Evolutionary conservation across 2,797 vertebrate genomes (phyloP).

Genomic region (Micrastur ruficollis): DNA sequence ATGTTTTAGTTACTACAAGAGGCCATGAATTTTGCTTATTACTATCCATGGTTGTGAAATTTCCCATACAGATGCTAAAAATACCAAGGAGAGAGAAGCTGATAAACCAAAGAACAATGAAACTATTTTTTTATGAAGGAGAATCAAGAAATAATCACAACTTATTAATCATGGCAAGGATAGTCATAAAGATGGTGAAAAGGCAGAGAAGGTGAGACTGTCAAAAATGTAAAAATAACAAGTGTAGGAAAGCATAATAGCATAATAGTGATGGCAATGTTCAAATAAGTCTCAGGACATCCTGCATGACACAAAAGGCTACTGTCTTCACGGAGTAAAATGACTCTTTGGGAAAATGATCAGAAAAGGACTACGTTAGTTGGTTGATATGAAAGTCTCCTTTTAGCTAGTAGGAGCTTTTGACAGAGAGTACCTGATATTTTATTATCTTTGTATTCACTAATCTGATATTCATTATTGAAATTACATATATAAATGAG

Average conservation of each 20-base stretch:
- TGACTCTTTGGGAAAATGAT: background rate
- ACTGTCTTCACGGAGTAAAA: background rate
- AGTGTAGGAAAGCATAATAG: background rate
- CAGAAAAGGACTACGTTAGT: background rate
- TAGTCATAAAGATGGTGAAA: background rate
- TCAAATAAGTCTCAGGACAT: background rate
- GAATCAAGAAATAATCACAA: background rate
- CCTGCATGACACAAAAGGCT: background rate
- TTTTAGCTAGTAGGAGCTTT: background rate
- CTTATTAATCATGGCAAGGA: background rate
- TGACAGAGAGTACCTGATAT: background rate
- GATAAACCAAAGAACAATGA: background rate
- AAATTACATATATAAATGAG: background rate
- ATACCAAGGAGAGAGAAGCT: background rate
- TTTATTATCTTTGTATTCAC: background rate
- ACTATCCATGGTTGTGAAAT: background rate
- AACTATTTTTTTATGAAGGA: background rate
- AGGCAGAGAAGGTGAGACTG: background rate
- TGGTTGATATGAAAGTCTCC: background rate
- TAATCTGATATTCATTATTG: conserved; percentile 4
- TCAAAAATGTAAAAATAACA: background rate
- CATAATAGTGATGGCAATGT: background rate
- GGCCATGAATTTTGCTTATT: background rate
- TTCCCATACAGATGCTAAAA: background rate
- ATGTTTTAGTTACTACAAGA: background rate